Percentiles rank a stretch among this genome's conserved stretches.
These are phyloP conservation scores for Alethe castanea DNA, from an alignment of 2,113 vertebrate species.

Conservation along the genomic window DNA sequence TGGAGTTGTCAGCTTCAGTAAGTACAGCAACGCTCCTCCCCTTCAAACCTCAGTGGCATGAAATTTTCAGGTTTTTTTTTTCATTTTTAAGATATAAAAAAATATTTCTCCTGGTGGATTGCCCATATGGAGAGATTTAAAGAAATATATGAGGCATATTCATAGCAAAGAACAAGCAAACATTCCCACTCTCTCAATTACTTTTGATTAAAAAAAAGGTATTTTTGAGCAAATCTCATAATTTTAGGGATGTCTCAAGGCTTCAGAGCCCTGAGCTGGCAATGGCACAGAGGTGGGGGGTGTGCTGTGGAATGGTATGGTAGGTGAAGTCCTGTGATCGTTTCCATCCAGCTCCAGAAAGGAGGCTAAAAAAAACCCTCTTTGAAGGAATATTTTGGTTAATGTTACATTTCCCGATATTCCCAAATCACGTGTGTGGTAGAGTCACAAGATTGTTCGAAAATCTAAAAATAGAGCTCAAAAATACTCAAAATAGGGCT, in stretches of 20 bases:
- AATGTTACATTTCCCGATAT: not conserved
- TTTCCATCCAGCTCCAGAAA: not conserved
- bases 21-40: not conserved
- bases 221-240: not conserved
- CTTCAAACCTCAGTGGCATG: not conserved
- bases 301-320: not conserved
- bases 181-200: slow-evolving; percentile 29
- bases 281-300: accelerated
- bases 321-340: accelerated
- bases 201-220: not conserved
- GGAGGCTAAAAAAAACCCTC: not conserved
- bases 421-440: not conserved
- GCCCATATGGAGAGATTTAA: not conserved
- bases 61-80: not conserved
- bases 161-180: not conserved
- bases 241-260: not conserved
- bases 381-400: slow-evolving; percentile 23
- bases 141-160: not conserved
- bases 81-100: slow-evolving; percentile 16
- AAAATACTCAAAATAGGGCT: not conserved
- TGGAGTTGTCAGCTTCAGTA: not conserved
- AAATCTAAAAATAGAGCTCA: slow-evolving; percentile 26
- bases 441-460: not conserved
- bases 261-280: not conserved
- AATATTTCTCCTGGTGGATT: slow-evolving; percentile 14